These are phyloP conservation scores for Naso thynnoides DNA, from an alignment of 2,797 vertebrate genomes.

Conservation along the genomic window DNA sequence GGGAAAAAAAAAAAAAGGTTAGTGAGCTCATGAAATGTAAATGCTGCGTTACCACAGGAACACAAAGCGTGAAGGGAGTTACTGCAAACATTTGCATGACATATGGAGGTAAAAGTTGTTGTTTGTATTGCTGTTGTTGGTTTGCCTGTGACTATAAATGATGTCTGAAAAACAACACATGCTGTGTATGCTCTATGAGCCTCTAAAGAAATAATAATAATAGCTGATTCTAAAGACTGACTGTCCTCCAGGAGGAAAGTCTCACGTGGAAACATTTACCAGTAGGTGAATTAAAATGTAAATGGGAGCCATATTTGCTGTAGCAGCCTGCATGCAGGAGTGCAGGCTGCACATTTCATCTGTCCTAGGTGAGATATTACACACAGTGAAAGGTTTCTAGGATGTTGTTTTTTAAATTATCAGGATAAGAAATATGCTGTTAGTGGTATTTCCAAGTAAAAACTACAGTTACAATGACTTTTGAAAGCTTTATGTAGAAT, in stretches of 20 bases:
- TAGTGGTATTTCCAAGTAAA: not conserved
- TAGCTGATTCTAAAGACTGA: conserved; percentile 31
- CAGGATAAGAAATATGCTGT: not conserved
- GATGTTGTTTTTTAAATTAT: conserved; percentile 12
- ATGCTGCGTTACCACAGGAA: conserved; percentile 61
- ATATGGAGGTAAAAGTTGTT: conserved; percentile 33
- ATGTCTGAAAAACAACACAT: conserved; percentile 13
- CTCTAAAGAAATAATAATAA: conserved; percentile 34
- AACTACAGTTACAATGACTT: not conserved
- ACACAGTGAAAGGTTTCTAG: conserved; percentile 13
- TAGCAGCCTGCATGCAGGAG: conserved; percentile 22
- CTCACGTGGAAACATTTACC: conserved; percentile 78
- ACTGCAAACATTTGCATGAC: conserved; percentile 66
- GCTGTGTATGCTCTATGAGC: not conserved
- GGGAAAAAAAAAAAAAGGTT: conserved; percentile 56
- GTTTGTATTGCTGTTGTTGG: conserved; percentile 24
- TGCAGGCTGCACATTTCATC: conserved; percentile 33
- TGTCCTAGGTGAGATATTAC: conserved; percentile 2
- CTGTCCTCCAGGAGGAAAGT: conserved; percentile 25
- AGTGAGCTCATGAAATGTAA: conserved; percentile 80
- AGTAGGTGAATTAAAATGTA: conserved; percentile 66
- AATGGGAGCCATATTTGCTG: conserved; percentile 79
- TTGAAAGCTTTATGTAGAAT: too few relatives aligned
- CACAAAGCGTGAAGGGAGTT: conserved; percentile 50
- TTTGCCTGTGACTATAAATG: conserved; percentile 46